Evolutionary conservation across 2,888 invertebrate genomes (phyloP).

Genomic region (Himalopsyche tibetana): DNA sequence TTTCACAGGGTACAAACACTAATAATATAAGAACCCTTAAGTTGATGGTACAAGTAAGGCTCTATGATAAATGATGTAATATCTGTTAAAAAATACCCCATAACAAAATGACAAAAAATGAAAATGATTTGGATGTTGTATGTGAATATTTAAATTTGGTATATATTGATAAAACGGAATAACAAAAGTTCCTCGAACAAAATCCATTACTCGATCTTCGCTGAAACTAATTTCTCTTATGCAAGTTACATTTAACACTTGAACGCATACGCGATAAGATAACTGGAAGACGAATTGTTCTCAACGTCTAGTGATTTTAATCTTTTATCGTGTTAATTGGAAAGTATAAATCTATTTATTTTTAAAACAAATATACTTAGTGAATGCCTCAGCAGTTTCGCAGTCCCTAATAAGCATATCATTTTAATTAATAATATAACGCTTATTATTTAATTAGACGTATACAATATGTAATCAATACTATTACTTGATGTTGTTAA

Average conservation of each 20-base stretch:
- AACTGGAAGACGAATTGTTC: constrained; percentile 39
- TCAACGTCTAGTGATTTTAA: not conserved
- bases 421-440: no score
- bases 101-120: no score
- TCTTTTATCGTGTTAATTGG: constrained; percentile 4
- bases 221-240: not conserved
- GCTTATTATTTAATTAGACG: no score
- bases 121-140: no score
- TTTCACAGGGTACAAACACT: no score
- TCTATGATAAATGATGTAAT: no score
- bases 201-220: not conserved
- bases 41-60: no score
- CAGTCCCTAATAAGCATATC: no score
- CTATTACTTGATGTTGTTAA: no score
- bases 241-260: constrained; percentile 39
- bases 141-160: not conserved
- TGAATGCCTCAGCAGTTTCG: not conserved
- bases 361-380: not conserved
- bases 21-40: no score
- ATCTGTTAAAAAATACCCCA: no score
- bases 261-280: constrained; percentile 46
- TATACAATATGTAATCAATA: no score
- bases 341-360: not conserved
- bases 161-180: not conserved
- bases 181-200: not conserved